Base-by-base conservation (phyloP, 2,113 vertebrate genomes). In the Pseudopodoces humilis region DNA sequence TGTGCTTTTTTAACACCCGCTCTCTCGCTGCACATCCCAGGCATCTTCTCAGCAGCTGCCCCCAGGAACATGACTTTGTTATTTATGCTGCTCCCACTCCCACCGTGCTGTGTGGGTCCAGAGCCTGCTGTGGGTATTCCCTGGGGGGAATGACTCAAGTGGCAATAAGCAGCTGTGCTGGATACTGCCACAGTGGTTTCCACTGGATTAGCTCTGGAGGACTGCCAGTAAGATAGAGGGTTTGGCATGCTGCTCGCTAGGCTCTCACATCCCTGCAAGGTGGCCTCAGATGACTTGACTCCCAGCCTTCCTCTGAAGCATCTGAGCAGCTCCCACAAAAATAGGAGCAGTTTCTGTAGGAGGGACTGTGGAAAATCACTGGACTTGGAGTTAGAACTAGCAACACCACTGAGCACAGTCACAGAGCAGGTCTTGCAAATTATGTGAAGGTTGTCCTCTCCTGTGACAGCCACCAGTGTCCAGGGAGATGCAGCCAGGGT, bases 81-180 rank as follows among this genome's bases (percentile, higher is more conserved):
- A 65, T 50, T 81, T 33, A 15, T 37, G 39, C 56, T 37, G 35
- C 46, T 84, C 52, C 81, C 10, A 8, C 11, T 33, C 50, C 31
- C 43, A 28, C 9, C 0, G 0, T 2, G 4, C 44, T 33, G 35
- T 59, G 72, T 33, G 47, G 21, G 60, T 74, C 77, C 84, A 39
- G 55, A 65, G 22, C 59, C 58, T 6, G 8, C 1, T 0, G n/a
- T 31, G 62, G 59, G 46, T 47, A 92, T 83, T 94, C 64, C 59
- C 78, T 63, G 9, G 52, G 44, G 33, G 27, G 37, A 68, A 22
- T 72, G 33, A 88, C 21, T 86, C 41, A 43, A 56, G 49, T 23
- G 25, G 27, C 47, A 62, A 4, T 23, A 46, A 77, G 55, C 23
- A 87, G 65, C 22, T 59, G 52, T 41, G 52, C 63, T 62, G 91